A percentile compares a stretch with the other conserved stretches of the same genome.
Evolutionary conservation across 2,797 vertebrate species (phyloP).

Genomic region (Galaxias olidus): DNA sequence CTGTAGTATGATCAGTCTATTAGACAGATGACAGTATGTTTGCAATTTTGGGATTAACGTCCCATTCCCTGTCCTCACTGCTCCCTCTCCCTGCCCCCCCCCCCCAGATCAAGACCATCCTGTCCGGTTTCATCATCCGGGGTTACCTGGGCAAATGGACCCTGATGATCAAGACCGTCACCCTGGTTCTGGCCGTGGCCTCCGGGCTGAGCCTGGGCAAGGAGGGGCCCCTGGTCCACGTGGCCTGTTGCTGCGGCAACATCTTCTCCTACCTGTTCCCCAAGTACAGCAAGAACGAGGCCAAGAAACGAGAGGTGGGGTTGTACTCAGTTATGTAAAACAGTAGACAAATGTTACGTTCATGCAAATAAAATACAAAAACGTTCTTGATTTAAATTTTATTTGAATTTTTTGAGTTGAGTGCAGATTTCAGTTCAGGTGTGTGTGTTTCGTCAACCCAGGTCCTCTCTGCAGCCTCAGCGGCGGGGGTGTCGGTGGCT

Average conservation of each 20-base stretch:
- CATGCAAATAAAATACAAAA: too few relatives aligned
- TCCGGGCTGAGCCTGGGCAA: slow-evolving; percentile 98
- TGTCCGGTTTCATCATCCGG: slow-evolving; percentile 98
- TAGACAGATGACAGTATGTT: too few relatives aligned
- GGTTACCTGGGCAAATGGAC: slow-evolving; percentile 99
- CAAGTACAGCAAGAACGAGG: slow-evolving; percentile 99
- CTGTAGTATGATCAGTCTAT: too few relatives aligned
- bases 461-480: slow-evolving; percentile 97
- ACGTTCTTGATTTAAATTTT: too few relatives aligned
- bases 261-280: slow-evolving; percentile 99
- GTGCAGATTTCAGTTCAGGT: slow-evolving; percentile 19
- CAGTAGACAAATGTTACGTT: too few relatives aligned
- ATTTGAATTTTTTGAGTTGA: not conserved
- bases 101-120: slow-evolving; percentile 96
- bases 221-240: slow-evolving; percentile 96
- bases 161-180: slow-evolving; percentile 97
- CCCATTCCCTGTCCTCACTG: not conserved
- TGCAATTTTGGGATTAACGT: too few relatives aligned
- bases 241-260: slow-evolving; percentile 99
- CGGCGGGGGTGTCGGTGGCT: slow-evolving; percentile 96
- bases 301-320: slow-evolving; percentile 96
- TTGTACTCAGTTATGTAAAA: too few relatives aligned
- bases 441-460: slow-evolving; percentile 52
- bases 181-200: slow-evolving; percentile 95
- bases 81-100: not conserved